These are phyloP conservation scores for Sesamia inferens DNA, from an alignment of 2,888 invertebrate genomes.

Conservation along the genomic window DNA sequence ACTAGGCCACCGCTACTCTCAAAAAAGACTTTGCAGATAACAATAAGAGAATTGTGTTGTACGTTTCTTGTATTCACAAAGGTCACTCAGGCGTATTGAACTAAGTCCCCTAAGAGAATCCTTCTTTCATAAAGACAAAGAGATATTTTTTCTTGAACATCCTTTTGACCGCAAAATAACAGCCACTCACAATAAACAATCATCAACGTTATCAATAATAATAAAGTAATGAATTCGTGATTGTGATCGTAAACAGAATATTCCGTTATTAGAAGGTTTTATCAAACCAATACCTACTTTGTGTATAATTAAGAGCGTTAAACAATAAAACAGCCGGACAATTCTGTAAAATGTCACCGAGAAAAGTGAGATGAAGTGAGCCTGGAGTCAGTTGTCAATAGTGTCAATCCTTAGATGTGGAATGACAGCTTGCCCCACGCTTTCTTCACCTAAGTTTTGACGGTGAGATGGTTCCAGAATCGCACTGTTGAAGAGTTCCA, in stretches of 20 bases:
- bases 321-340: too few relatives aligned
- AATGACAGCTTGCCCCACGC: too few relatives aligned
- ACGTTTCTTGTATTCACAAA: background rate
- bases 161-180: constrained; percentile 8
- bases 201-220: background rate
- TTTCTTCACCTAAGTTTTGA: too few relatives aligned
- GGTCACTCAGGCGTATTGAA: constrained; percentile 6
- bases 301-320: too few relatives aligned
- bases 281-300: background rate
- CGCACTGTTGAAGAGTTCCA: too few relatives aligned
- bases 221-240: background rate
- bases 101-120: background rate
- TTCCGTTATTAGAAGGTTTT: background rate
- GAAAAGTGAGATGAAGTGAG: too few relatives aligned
- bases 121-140: background rate
- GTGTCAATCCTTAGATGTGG: too few relatives aligned
- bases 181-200: constrained; percentile 1
- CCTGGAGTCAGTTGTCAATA: too few relatives aligned
- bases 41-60: background rate
- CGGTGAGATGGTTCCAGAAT: too few relatives aligned
- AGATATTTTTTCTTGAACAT: constrained; percentile 7
- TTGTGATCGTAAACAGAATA: background rate
- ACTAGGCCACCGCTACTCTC: too few relatives aligned
- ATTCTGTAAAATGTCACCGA: too few relatives aligned
- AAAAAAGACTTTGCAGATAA: background rate